Evolutionary conservation across 2,797 vertebrate species (phyloP), one percentile per base, ranked within the genome.

Genomic region (Psittacula echo): DNA sequence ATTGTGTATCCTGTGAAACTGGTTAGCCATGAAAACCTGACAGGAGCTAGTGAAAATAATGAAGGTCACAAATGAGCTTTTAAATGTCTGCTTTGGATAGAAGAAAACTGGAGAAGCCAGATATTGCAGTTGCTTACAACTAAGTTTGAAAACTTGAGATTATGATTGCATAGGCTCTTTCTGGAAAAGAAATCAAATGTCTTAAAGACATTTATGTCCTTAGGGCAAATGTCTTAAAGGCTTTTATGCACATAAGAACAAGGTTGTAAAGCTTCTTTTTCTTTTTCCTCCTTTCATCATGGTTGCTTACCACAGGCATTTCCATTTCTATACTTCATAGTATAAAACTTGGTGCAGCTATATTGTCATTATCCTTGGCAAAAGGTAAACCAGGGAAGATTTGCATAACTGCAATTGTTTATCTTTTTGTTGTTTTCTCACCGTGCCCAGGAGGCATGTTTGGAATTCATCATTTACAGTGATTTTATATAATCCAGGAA

Each of bases 341-440:
- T 62, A 65, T 53, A 76, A 93, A 80, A 86, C 56, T 67, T 78
- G 65, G 65, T 70, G 66, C 65, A 87, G 53, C 26, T 94, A 32
- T 83, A 86, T 91, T 91, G 89, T 78, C 81, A 54, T 84, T 93
- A 92, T 81, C 54, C 75, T 92, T 82, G 85, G 72, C 48, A 82
- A 78, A 74, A 71, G 72, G 95, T 96, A 94, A 93, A 93, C 80
- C 53, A 50, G 39, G 62, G 48, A 85, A 75, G 78, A 94, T 76
- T 85, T 94, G 67, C 76, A 58, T 95, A 93, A 47, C 54, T 90
- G 58, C n/a, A 75, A 34, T 95, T 90, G 27, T 72, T 90, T 94
- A 91, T 92, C 80, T 74, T 78, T 85, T 51, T 62, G 41, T 74
- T 89, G 18, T 56, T 85, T 78, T 78, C 85, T 87, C 21, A 8